Evolutionary conservation across 2,113 vertebrate species (phyloP), one percentile per base, ranked within the genome.

Genomic region (Ptilonorhynchus violaceus): DNA sequence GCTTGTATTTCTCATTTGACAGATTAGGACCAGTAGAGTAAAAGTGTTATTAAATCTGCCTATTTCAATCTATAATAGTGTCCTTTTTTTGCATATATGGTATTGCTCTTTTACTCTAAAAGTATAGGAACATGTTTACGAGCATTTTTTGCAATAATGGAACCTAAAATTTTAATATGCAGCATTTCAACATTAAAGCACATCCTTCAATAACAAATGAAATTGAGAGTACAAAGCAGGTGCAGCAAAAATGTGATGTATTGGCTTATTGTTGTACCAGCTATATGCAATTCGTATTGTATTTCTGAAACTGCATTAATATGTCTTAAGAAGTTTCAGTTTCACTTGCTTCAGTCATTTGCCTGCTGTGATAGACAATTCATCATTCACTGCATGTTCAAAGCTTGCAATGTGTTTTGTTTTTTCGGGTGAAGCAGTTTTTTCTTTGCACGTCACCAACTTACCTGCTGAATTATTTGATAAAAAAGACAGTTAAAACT

Each of bases 281-380:
- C 58, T 91, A 17, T 92, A 73, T 91, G 89, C 93, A 91, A 89
- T 97, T 97, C 2, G 17, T 95, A 64, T 41, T 89, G 35, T 96
- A 87, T 78, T 96, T 96, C 73, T 88, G 88, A 96, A 96, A 78
- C 95, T 59, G 79, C 63, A n/a, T 97, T 85, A 89, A 66, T 91
- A 80, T 97, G 86, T 80, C 96, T 96, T 95, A 93, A 97, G 91
- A 97, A 97, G 93, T 96, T 93, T 93, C 93, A 97, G 95, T 98
- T 98, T 96, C 87, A 95, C 95, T 97, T 96, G 93, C 44, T 94
- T 86, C 79, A 87, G 76, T 97, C 91, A 96, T 97, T 96, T 94
- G 92, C 91, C 95, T 49, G 28, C 96, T 97, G 75, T 97, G 85
- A 97, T 53, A 94, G 82, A 95, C 70, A 81, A 55, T 79, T 95